Evolutionary conservation across 2,888 invertebrate species (phyloP).

Genomic region (Tiphia femorata): DNA sequence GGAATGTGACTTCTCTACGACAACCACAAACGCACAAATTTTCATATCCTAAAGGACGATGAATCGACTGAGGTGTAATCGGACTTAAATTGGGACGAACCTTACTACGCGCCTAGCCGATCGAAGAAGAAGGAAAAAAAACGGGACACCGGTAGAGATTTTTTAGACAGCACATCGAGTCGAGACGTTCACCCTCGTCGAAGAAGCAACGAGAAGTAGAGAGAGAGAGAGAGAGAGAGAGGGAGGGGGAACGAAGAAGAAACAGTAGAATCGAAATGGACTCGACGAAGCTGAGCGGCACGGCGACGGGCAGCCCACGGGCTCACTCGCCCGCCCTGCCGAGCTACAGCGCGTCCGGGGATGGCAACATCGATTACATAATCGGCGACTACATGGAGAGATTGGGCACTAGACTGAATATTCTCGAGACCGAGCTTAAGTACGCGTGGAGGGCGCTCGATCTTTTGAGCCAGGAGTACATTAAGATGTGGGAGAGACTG

Average conservation of each 20-base stretch:
- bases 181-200: not conserved
- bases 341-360: conserved; percentile 46
- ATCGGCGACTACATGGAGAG: conserved; percentile 93
- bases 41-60: conserved; percentile 30
- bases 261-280: conserved; percentile 55
- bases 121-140: too few species aligned
- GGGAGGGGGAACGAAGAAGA: not conserved
- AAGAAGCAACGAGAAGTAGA: conserved; percentile 10
- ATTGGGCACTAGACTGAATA: conserved; percentile 86
- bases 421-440: conserved; percentile 90
- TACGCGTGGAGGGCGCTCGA: conserved; percentile 95
- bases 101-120: too few species aligned
- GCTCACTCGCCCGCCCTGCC: conserved; percentile 54
- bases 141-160: too few species aligned
- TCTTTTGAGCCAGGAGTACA: conserved; percentile 90
- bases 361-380: conserved; percentile 75
- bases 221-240: not conserved
- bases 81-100: too few species aligned
- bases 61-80: conserved; percentile 43
- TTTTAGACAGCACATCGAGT: too few species aligned
- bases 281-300: conserved; percentile 55
- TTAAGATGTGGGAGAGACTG: conserved; percentile 93
- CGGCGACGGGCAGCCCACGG: conserved; percentile 50
- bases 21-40: conserved; percentile 8
- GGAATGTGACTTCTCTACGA: conserved; percentile 40